Evolutionary conservation across 2,888 invertebrate genomes (phyloP).

Genomic region (Metellina segmentata): DNA sequence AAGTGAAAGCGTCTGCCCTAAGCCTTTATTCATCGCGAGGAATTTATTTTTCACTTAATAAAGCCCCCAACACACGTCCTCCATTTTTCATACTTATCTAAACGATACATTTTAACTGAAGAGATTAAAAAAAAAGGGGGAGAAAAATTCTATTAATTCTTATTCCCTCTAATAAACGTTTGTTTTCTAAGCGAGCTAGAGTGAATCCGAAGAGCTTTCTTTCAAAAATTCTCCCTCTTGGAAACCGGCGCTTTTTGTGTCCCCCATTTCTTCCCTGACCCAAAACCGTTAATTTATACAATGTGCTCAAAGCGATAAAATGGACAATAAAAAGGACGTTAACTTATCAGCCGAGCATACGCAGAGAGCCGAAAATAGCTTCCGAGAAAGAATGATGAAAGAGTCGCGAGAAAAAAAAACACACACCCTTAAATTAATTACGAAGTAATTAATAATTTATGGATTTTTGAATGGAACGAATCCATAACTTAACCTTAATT

Average conservation of each 20-base stretch:
- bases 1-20: neutral
- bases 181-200: slow-evolving; percentile 58
- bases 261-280: neutral
- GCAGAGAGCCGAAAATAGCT: slow-evolving; percentile 9
- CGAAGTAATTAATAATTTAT: slow-evolving; percentile 77
- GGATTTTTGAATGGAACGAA: slow-evolving; percentile 74
- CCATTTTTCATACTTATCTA: slow-evolving; percentile 67
- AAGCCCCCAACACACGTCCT: slow-evolving; percentile 8
- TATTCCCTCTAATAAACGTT: slow-evolving; percentile 48
- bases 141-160: slow-evolving; percentile 40
- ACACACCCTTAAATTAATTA: slow-evolving; percentile 67
- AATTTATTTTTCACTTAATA: slow-evolving; percentile 20
- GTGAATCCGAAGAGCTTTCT: slow-evolving; percentile 33
- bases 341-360: slow-evolving; percentile 57
- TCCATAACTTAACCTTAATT: slow-evolving; percentile 73
- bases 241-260: slow-evolving; percentile 26
- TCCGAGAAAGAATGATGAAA: slow-evolving; percentile 7
- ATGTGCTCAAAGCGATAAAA: slow-evolving; percentile 68
- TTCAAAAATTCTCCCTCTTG: slow-evolving; percentile 42
- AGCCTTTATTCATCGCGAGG: neutral
- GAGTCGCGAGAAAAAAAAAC: slow-evolving; percentile 11
- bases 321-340: slow-evolving; percentile 56
- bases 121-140: neutral
- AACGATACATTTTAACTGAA: slow-evolving; percentile 61
- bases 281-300: slow-evolving; percentile 59